Percentiles rank a stretch among this genome's conserved stretches.
Evolutionary conservation across 2,888 invertebrate species (phyloP).

Genomic region (Synanthedon tipuliformis): DNA sequence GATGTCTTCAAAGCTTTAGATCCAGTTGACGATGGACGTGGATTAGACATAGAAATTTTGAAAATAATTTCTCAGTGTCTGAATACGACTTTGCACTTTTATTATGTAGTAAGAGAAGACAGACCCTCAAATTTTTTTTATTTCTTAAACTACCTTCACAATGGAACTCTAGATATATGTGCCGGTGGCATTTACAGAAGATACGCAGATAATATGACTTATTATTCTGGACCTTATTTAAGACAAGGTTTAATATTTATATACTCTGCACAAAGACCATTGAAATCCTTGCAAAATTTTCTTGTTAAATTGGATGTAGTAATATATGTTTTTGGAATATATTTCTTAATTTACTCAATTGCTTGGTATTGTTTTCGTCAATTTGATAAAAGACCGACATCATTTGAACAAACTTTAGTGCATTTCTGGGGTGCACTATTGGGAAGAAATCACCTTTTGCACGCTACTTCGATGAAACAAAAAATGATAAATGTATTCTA

Average conservation of each 20-base stretch:
- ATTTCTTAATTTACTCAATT: not conserved
- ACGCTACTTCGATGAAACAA: not conserved
- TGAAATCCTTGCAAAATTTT: not conserved
- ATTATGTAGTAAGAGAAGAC: not conserved
- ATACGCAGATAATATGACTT: not conserved
- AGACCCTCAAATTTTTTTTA: too few species aligned
- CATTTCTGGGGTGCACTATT: not conserved
- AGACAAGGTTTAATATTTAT: not conserved
- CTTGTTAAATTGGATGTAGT: not conserved
- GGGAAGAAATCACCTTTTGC: not conserved
- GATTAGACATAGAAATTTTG: not conserved
- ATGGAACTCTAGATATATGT: not conserved
- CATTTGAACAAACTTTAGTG: not conserved
- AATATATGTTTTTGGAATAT: not conserved
- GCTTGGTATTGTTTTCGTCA: not conserved
- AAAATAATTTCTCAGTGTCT: not conserved
- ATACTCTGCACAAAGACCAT: not conserved
- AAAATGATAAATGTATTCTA: not conserved
- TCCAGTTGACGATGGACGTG: not conserved
- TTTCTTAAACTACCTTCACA: not conserved
- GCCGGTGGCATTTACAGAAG: not conserved
- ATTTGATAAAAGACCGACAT: not conserved
- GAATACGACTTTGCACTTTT: not conserved
- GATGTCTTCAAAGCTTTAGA: not conserved
- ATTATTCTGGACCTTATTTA: not conserved